phyloP scores from a whole-genome alignment of 2,888 invertebrate genomes.

The Enchytraeus crypticus region DNA sequence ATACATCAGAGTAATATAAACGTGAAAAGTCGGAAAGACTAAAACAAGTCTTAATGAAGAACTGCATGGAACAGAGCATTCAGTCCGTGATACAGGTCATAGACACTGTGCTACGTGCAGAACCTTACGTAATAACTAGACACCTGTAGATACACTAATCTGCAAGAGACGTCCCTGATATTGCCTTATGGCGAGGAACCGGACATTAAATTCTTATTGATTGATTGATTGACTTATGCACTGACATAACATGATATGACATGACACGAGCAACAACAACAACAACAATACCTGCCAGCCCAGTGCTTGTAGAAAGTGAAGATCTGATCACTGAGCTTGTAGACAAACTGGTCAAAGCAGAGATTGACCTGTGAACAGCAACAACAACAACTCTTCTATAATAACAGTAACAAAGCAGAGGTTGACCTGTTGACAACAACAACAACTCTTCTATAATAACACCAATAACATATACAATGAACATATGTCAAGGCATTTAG shows the following conservation, averaged over 20 bases:
- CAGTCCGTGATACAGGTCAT: neutral
- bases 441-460: no score
- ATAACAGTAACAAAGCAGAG: neutral
- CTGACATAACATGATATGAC: no score
- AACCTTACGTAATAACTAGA: neutral
- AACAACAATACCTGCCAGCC: conserved; percentile 64
- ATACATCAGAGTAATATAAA: no score
- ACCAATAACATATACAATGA: no score
- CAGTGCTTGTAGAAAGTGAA: conserved; percentile 95
- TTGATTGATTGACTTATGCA: no score
- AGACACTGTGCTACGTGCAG: neutral
- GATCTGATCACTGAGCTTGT: conserved; percentile 92
- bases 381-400: neutral
- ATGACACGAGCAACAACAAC: neutral
- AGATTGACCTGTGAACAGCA: conserved; percentile 64
- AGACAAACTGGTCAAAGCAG: conserved; percentile 98
- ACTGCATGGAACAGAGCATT: neutral
- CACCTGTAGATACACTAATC: no score
- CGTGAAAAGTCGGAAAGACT: no score
- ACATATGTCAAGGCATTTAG: no score
- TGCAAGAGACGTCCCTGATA: no score
- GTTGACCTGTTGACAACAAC: no score
- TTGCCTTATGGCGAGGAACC: no score
- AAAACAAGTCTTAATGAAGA: neutral
- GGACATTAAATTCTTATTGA: no score